Evolutionary conservation across 2,888 invertebrate species (phyloP).

Genomic region (Cheilosia variabilis): DNA sequence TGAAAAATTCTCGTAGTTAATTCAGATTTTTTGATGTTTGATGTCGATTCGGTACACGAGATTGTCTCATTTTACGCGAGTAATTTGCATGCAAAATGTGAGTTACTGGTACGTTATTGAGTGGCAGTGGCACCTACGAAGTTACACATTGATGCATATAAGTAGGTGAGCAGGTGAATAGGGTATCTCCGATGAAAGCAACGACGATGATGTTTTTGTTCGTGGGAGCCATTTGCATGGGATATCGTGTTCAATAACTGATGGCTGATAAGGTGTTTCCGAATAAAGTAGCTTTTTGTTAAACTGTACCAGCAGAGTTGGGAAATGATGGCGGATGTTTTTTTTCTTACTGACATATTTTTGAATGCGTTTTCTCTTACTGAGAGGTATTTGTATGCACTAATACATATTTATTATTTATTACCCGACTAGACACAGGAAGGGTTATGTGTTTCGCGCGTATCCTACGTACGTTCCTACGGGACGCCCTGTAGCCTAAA

Average conservation of each 20-base stretch:
- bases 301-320: not conserved
- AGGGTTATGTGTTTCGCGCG: too few species aligned
- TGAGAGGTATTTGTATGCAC: too few species aligned
- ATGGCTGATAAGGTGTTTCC: conserved; percentile 13
- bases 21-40: conserved; percentile 53
- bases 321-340: not conserved
- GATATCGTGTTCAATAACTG: conserved; percentile 36
- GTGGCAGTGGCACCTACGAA: conserved; percentile 34
- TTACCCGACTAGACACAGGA: too few species aligned
- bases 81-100: conserved; percentile 64
- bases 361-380: too few species aligned
- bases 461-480: too few species aligned
- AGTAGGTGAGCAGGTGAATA: not conserved
- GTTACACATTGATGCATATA: conserved; percentile 3
- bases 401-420: not conserved
- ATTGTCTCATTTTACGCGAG: conserved; percentile 41
- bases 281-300: conserved; percentile 10
- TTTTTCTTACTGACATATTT: not conserved
- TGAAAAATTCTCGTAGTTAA: conserved; percentile 31
- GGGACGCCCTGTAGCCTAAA: too few species aligned
- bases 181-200: conserved; percentile 6
- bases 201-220: conserved; percentile 13
- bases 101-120: conserved; percentile 54
- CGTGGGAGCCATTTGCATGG: conserved; percentile 36
- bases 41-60: conserved; percentile 53